Evolutionary conservation across 2,888 invertebrate genomes (phyloP).

Genomic region (Achlya flavicornis): DNA sequence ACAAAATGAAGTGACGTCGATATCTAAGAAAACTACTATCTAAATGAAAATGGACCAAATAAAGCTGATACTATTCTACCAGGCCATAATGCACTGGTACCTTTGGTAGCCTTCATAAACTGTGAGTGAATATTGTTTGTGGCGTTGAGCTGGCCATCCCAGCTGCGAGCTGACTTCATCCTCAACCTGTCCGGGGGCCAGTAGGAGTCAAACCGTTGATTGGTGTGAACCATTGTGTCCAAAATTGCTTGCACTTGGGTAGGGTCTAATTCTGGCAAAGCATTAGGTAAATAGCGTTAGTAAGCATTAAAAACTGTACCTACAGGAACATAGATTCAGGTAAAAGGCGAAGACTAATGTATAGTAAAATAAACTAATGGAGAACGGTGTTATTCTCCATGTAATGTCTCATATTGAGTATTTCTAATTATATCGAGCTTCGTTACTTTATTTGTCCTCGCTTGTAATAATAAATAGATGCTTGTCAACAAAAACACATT

Average conservation of each 20-base stretch:
- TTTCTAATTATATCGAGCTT: too few relatives aligned
- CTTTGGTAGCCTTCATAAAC: slow-evolving; percentile 72
- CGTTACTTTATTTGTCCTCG: too few relatives aligned
- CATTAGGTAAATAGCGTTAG: slow-evolving; percentile 62
- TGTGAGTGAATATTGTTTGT: slow-evolving; percentile 63
- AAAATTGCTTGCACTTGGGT: slow-evolving; percentile 75
- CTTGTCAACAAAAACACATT: not conserved
- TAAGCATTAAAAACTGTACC: slow-evolving; percentile 39
- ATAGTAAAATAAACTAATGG: not conserved
- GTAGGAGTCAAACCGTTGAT: slow-evolving; percentile 64
- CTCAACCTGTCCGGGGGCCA: slow-evolving; percentile 67
- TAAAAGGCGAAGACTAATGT: not conserved
- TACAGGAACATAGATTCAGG: slow-evolving; percentile 17
- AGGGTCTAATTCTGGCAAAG: slow-evolving; percentile 76
- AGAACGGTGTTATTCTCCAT: too few relatives aligned
- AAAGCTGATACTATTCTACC: slow-evolving; percentile 53
- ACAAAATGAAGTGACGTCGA: not conserved
- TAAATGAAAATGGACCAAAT: slow-evolving; percentile 23
- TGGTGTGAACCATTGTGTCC: slow-evolving; percentile 65
- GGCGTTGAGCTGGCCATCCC: slow-evolving; percentile 69
- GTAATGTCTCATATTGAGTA: too few relatives aligned
- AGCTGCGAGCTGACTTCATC: slow-evolving; percentile 56
- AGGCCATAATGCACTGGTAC: slow-evolving; percentile 55
- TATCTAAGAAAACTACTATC: not conserved
- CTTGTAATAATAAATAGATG: not conserved